phyloP scores from a whole-genome alignment of 2,797 vertebrate species.

The Tinamus major region DNA sequence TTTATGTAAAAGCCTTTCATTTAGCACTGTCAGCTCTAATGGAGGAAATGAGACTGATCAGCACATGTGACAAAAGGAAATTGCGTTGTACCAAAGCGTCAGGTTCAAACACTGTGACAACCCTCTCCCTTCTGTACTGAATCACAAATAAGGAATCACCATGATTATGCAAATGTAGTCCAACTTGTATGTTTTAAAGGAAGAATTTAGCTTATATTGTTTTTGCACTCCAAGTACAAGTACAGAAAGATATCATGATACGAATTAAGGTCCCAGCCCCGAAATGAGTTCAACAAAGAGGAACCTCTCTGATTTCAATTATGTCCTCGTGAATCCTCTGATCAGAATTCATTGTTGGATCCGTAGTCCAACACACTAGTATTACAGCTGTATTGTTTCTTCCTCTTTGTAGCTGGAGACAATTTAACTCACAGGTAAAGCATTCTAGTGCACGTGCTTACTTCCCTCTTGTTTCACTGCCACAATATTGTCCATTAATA shows the following conservation, averaged over 20 bases:
- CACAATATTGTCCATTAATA: not conserved
- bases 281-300: not conserved
- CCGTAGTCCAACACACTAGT: not conserved
- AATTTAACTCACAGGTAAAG: not conserved
- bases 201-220: not conserved
- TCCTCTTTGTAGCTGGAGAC: not conserved
- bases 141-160: conserved; percentile 16
- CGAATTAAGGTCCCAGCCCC: not conserved
- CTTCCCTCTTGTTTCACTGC: not conserved
- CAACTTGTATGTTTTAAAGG: not conserved
- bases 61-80: conserved; percentile 61
- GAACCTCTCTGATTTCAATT: not conserved
- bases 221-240: not conserved
- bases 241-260: not conserved
- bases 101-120: conserved; percentile 46
- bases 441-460: not conserved
- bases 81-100: conserved; percentile 41
- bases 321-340: not conserved
- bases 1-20: conserved; percentile 67
- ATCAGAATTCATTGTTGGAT: not conserved
- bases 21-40: conserved; percentile 63
- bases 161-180: conserved; percentile 5
- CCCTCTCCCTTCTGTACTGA: conserved; percentile 10
- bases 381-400: not conserved
- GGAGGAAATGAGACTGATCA: conserved; percentile 50